These are phyloP conservation scores for Sinodicranocentrus sp. DNA, from an alignment of 2,888 invertebrate genomes.

Conservation along the genomic window DNA sequence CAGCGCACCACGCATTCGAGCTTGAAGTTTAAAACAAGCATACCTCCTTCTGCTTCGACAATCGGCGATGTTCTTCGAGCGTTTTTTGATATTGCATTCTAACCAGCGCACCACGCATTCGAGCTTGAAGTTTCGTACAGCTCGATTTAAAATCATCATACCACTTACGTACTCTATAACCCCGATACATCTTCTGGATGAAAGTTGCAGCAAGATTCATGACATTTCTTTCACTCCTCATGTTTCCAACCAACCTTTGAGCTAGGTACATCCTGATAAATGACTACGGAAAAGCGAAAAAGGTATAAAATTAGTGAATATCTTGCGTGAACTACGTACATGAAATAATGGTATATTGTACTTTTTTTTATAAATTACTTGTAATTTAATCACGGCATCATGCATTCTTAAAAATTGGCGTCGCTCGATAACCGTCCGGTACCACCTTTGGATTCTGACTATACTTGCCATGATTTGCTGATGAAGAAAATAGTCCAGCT, in stretches of 20 bases:
- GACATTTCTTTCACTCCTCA: slow-evolving; percentile 78
- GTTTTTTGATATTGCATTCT: slow-evolving; percentile 81
- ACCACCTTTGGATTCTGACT: slow-evolving; percentile 94
- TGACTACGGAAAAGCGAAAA: slow-evolving; percentile 79
- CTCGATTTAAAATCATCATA: slow-evolving; percentile 83
- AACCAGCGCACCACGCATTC: slow-evolving; percentile 84
- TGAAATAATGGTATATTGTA: background rate
- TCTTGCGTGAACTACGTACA: background rate
- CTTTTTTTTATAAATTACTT: slow-evolving; percentile 79
- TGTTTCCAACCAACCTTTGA: slow-evolving; percentile 80
- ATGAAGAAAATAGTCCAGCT: slow-evolving; percentile 93
- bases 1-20: slow-evolving; percentile 85
- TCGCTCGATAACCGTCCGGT: slow-evolving; percentile 88
- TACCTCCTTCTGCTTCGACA: slow-evolving; percentile 72
- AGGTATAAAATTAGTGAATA: background rate
- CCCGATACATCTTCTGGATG: slow-evolving; percentile 90
- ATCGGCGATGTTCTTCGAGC: slow-evolving; percentile 73
- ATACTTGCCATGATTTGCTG: slow-evolving; percentile 96
- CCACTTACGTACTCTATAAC: slow-evolving; percentile 84
- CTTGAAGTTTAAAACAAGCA: slow-evolving; percentile 83
- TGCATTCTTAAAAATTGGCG: slow-evolving; percentile 87
- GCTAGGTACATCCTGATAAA: slow-evolving; percentile 84
- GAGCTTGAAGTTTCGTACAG: slow-evolving; percentile 85
- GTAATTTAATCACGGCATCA: slow-evolving; percentile 87
- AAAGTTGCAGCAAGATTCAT: slow-evolving; percentile 81